Conservation (phyloP, 2,888 invertebrate genomes). For the Encarsia formosa region DNA sequence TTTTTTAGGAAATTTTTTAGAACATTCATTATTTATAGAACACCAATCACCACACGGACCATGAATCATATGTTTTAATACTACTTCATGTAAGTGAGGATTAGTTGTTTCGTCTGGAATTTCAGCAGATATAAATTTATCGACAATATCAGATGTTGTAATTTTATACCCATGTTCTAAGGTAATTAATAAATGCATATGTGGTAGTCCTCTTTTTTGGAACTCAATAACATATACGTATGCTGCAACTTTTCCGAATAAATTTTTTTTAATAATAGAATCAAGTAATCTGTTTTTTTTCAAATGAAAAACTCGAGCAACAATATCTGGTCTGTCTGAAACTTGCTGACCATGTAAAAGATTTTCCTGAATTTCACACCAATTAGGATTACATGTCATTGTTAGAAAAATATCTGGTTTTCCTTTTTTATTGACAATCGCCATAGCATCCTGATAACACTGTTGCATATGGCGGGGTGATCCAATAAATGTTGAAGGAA, state of each 20-base stretch:
- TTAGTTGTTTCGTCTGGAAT: conserved; percentile 31
- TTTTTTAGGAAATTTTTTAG: conserved; percentile 11
- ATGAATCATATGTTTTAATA: conserved; percentile 41
- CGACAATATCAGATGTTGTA: conserved; percentile 21
- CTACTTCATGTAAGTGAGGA: conserved; percentile 32
- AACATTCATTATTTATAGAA: conserved; percentile 7
- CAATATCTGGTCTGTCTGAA: conserved; percentile 21
- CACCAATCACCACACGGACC: conserved; percentile 38
- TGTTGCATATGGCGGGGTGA: conserved; percentile 24
- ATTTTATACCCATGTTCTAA: conserved; percentile 18
- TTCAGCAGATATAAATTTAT: conserved; percentile 35
- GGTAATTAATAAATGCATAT: conserved; percentile 30
- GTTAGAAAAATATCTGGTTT: conserved; percentile 12
- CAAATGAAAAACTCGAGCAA: conserved; percentile 18
- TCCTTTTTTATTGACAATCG: conserved; percentile 17
- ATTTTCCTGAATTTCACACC: conserved; percentile 20
- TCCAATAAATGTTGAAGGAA: conserved; percentile 17
- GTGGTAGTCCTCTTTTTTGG: conserved; percentile 22
- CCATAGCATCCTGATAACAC: conserved; percentile 29
- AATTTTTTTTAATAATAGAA: conserved; percentile 13
- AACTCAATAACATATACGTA: conserved; percentile 25
- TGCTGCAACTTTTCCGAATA: not conserved
- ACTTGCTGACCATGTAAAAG: conserved; percentile 12
- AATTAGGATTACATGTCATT: conserved; percentile 21
- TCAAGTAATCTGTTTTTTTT: conserved; percentile 21